Evolutionary conservation across 2,888 invertebrate species (phyloP).

Genomic region (Ichneumon xanthorius): DNA sequence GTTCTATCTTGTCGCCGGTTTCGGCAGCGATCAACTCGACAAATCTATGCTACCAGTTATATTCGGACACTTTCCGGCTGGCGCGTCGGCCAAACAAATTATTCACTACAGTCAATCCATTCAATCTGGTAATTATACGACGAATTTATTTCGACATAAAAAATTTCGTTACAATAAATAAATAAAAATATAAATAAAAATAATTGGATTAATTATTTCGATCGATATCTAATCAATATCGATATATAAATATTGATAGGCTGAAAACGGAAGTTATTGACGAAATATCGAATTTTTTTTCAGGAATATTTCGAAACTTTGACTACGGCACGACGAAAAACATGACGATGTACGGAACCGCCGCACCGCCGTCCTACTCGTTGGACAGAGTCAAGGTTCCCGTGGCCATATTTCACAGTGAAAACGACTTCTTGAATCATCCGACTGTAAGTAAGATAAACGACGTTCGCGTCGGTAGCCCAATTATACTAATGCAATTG

Average conservation of each 20-base stretch:
- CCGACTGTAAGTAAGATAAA: constrained; percentile 73
- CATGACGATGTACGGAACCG: constrained; percentile 85
- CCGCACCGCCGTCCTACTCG: constrained; percentile 87
- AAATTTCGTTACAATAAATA: neutral
- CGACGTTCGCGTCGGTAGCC: neutral
- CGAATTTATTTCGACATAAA: too few relatives aligned
- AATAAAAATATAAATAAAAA: neutral
- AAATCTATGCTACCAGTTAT: constrained; percentile 81
- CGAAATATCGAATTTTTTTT: constrained; percentile 62
- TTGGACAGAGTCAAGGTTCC: constrained; percentile 87
- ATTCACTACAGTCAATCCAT: constrained; percentile 83
- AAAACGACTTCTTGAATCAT: constrained; percentile 88
- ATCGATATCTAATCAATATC: too few relatives aligned
- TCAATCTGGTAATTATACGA: constrained; percentile 78
- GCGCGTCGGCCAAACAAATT: constrained; percentile 84
- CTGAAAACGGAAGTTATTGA: neutral
- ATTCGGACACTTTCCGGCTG: constrained; percentile 84
- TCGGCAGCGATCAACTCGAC: constrained; percentile 85
- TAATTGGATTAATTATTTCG: too few relatives aligned
- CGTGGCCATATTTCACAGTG: constrained; percentile 87
- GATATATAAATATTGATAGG: too few relatives aligned
- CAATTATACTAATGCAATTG: constrained; percentile 21
- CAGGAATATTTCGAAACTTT: constrained; percentile 87
- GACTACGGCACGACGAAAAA: constrained; percentile 86
- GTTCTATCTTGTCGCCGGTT: constrained; percentile 85